phyloP scores from a whole-genome alignment of 2,113 vertebrate genomes.

The Hemibates koningsi region DNA sequence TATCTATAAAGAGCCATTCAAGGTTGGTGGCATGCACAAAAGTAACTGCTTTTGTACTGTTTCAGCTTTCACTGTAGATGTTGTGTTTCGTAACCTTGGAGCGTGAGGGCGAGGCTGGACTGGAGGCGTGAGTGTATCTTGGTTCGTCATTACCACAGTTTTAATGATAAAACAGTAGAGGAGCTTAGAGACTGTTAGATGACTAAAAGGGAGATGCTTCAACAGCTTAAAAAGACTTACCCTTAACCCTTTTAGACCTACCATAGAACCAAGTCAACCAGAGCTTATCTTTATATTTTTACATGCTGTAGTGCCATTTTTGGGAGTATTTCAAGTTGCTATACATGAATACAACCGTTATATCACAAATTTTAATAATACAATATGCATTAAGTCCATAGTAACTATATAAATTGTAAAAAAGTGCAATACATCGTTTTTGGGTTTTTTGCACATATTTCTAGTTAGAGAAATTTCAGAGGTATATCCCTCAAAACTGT shows the following conservation, averaged over 20 bases:
- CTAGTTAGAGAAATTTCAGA: background rate
- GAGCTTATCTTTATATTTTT: background rate
- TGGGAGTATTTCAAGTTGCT: background rate
- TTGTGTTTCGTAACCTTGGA: background rate
- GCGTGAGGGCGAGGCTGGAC: background rate
- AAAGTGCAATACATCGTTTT: background rate
- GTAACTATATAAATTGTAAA: background rate
- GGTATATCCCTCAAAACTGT: background rate
- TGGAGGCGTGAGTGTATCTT: background rate
- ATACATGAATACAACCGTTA: background rate
- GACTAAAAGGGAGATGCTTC: background rate
- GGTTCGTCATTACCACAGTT: background rate
- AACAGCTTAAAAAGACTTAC: background rate
- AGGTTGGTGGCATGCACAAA: background rate
- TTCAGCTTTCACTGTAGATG: background rate
- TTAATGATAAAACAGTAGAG: background rate
- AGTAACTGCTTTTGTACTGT: background rate
- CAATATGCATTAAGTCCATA: background rate
- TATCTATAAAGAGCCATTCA: background rate
- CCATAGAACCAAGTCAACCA: background rate
- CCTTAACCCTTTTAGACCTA: background rate
- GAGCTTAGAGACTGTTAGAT: background rate
- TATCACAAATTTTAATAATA: background rate
- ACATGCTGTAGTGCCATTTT: background rate
- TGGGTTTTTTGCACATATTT: fast-evolving